A percentile compares a stretch with the other conserved stretches of the same genome.
These are phyloP conservation scores for Leptatherina wallacei DNA, from an alignment of 2,797 vertebrate genomes.

Conservation along the genomic window DNA sequence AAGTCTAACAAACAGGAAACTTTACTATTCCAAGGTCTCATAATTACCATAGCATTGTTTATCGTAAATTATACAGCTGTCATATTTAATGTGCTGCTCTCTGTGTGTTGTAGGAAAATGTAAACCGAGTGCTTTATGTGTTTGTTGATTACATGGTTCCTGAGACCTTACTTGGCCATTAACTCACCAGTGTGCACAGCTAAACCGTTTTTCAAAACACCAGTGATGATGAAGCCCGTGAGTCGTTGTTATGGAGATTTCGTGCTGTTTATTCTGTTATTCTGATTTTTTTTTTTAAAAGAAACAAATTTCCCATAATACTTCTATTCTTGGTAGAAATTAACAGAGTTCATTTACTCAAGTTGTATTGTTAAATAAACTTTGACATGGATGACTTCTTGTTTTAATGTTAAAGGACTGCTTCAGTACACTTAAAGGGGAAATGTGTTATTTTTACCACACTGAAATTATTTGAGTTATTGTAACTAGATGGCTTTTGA, in stretches of 20 bases:
- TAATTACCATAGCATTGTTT: rapidly evolving
- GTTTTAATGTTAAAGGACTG: background rate
- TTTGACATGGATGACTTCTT: background rate
- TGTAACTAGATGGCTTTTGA: no score
- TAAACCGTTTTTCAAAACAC: background rate
- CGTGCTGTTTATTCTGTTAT: background rate
- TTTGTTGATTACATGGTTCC: background rate
- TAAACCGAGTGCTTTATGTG: background rate
- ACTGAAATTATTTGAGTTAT: background rate
- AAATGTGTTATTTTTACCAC: background rate
- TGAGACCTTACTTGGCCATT: background rate
- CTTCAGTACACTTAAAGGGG: background rate
- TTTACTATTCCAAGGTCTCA: background rate
- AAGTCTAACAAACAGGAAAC: background rate
- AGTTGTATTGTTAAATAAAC: background rate
- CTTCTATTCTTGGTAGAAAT: background rate
- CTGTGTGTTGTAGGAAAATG: background rate
- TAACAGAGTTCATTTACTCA: background rate
- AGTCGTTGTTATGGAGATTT: background rate
- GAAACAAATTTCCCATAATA: background rate
- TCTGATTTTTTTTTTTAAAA: background rate
- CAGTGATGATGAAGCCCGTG: background rate
- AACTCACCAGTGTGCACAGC: background rate
- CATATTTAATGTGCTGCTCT: background rate
- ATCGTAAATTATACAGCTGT: background rate